A percentile compares a stretch with the other conserved stretches of the same genome.
phyloP scores from a whole-genome alignment of 1,140 invertebrate genomes.

The Cylas formicarius region DNA sequence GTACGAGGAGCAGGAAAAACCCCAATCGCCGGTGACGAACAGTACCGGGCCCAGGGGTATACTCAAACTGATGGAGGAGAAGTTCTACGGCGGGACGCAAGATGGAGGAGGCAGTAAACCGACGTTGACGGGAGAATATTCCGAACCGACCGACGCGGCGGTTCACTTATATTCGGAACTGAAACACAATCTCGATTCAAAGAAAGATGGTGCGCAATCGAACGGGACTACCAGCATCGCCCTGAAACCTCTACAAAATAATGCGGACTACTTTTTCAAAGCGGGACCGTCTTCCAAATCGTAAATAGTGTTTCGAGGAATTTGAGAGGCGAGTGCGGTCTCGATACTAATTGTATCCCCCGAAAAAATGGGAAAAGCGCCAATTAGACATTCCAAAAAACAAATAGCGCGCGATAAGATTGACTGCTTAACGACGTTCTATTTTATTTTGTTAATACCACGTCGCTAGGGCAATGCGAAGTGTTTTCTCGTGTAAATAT shows the following conservation, averaged over 20 bases:
- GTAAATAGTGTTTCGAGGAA: too few relatives aligned
- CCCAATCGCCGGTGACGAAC: constrained; percentile 37
- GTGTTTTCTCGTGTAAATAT: too few relatives aligned
- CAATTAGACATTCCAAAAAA: too few relatives aligned
- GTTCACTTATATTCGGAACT: constrained; percentile 67
- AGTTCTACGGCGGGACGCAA: constrained; percentile 43
- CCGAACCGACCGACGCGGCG: constrained; percentile 60
- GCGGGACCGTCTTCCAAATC: constrained; percentile 29
- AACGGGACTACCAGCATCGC: constrained; percentile 48
- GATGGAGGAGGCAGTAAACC: constrained; percentile 41
- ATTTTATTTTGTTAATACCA: too few relatives aligned
- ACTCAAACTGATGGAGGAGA: constrained; percentile 37
- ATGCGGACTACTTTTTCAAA: constrained; percentile 43
- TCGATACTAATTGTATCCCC: too few relatives aligned
- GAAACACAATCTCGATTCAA: constrained; percentile 42
- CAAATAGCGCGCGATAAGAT: too few relatives aligned
- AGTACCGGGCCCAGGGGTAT: constrained; percentile 29
- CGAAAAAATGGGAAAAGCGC: too few relatives aligned
- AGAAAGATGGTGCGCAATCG: constrained; percentile 43
- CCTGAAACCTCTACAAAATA: constrained; percentile 60
- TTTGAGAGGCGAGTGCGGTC: too few relatives aligned
- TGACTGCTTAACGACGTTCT: too few relatives aligned
- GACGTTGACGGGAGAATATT: constrained; percentile 59
- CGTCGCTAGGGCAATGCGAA: too few relatives aligned
- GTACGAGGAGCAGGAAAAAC: constrained; percentile 34